Base-by-base conservation (phyloP, 2,888 invertebrate species). In the Prosapia bicincta region DNA sequence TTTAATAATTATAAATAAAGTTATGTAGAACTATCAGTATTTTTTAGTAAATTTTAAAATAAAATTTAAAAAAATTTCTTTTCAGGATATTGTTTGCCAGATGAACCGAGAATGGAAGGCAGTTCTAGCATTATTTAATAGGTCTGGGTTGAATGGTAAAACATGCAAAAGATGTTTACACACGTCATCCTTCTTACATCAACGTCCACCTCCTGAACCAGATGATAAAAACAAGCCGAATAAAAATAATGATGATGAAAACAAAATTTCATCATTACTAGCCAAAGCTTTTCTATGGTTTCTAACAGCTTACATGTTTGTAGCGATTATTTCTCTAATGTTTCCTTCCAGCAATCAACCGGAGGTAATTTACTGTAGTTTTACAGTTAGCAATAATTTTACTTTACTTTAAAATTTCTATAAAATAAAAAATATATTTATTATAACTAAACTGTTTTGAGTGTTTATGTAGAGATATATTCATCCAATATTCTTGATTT, bases 241-340 rank as follows among this genome's bases (percentile, higher is more conserved):
- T 15, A 85, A 88, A 79, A 85, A 88, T 78, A 86, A 87, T 78
- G 88, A 90, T 71, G 90, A 92, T 74, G 89, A 91, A 76, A 90
- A 91, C 75, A 93, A 93, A 83, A 84, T 93, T 79, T 89, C 91
- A 0, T 90, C 93, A 0, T 84, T 94, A 2, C 79, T 94, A 26
- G 90, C 92, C 26, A 94, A 95, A 83, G 92, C 91, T 0, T 88
- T 91, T n/a, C 87, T 94, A 71, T 94, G 94, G 93, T 89, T 93
- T 88, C 85, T 93, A 28, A 91, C 92, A 2, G 91, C 92, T 20
- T 93, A 92, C 82, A 89, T 93, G 85, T 87, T 93, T 32, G 89
- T 93, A 26, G 89, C 92, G n/a, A 86, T 92, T 75, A 88, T 93
- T 79, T 91, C 93, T 0, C 84, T 93, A 65, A 83, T 94, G 74